Evolutionary conservation across 1,140 invertebrate species (phyloP).

Genomic region (Rhagoletis zephyria): DNA sequence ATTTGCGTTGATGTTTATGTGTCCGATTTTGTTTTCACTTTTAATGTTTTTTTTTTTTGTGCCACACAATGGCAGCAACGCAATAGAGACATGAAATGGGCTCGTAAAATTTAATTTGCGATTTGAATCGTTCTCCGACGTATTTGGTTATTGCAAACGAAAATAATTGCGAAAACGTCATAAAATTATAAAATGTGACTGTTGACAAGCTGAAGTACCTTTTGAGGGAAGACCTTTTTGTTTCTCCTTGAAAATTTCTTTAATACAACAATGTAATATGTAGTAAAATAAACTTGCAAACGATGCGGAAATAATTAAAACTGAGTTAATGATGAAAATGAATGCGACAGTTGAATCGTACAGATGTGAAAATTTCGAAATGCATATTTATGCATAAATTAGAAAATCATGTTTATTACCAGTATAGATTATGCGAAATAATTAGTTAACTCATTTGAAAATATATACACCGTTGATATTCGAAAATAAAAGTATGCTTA

Average conservation of each 20-base stretch:
- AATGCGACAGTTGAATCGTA: no score
- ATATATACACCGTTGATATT: no score
- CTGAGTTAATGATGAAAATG: neutral
- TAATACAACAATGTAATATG: neutral
- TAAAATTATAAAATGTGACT: slow-evolving; percentile 48
- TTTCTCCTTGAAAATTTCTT: neutral
- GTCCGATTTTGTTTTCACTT: slow-evolving; percentile 20
- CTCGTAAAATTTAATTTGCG: slow-evolving; percentile 45
- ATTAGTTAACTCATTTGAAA: no score
- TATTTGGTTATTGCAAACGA: neutral
- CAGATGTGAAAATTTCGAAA: neutral
- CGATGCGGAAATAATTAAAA: neutral
- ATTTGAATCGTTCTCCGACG: slow-evolving; percentile 28
- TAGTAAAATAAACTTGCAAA: neutral
- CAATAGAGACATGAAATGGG: slow-evolving; percentile 42
- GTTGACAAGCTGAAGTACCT: slow-evolving; percentile 31
- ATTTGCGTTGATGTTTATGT: slow-evolving; percentile 41
- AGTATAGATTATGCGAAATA: no score
- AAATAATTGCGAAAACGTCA: slow-evolving; percentile 27
- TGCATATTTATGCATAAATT: no score
- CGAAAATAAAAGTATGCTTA: no score
- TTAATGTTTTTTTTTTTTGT: neutral
- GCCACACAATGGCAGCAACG: neutral
- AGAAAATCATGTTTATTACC: no score
- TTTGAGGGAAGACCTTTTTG: neutral